Base-by-base conservation (phyloP, 2,888 invertebrate species). In the Diadegma fenestrale region DNA sequence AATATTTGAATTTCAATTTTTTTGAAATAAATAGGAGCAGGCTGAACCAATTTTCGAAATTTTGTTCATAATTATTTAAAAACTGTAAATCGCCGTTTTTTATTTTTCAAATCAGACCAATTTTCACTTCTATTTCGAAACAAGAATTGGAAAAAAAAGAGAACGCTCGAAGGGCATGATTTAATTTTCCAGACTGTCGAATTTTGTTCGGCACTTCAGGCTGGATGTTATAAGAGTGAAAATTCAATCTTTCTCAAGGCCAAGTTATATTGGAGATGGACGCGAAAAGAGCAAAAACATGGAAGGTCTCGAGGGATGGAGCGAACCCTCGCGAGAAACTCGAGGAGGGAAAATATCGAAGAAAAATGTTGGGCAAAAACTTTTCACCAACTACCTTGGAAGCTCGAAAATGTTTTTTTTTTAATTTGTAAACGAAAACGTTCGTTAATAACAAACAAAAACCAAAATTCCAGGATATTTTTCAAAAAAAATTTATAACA, bases 181-280 rank as follows among this genome's bases (percentile, higher is more conserved):
- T 71, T 58, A 58, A 85, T 85, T 85, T 85, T 85, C 82, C 79
- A 79, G 54, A 6, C 79, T 69, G 81, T 71, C 66, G 82, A 85
- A 71, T 79, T 64, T 82, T 12, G 45, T 72, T 22, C 61, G 72
- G 26, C 45, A 69, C 61, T 77, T 77, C 26, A 26, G 58, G 63
- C 61, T 43, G n/a, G 73, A 63, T 51, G 37, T n/a, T 68, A 33
- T 19, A 51, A 64, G 48, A 82, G 81, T 76, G 85, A 75, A 79
- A 85, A 85, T 66, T 85, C 85, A 72, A 85, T 85, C 79, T 64
- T 69, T 17, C 61, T 45, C 69, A 41, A 78, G 63, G 61, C 61
- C 43, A 33, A 64, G 33, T 22, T 30, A 6, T 54, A 45, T 43
- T 14, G 14, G 7, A 22, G 37, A 26, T 37, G n/a, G 14, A 66